Conservation (phyloP, 2,797 vertebrate genomes). For the Bradypus variegatus region DNA sequence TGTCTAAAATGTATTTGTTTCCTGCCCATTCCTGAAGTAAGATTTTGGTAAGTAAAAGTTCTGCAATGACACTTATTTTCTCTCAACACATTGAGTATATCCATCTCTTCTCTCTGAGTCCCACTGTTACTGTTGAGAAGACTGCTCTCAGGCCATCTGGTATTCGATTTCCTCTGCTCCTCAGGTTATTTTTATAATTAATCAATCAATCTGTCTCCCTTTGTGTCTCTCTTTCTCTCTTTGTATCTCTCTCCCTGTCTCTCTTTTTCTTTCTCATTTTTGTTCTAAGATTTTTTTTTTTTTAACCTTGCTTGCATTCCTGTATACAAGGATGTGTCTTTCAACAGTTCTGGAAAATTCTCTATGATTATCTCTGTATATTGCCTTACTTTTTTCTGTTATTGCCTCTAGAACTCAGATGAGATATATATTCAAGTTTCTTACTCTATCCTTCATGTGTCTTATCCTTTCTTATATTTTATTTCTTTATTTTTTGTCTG, state of each 20-base stretch:
- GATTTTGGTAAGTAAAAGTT: neutral
- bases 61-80: neutral
- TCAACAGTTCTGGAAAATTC: neutral
- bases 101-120: neutral
- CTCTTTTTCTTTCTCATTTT: neutral
- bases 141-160: neutral
- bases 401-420: neutral
- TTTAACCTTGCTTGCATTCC: neutral
- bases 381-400: neutral
- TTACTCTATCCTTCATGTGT: neutral
- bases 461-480: neutral
- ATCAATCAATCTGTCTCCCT: neutral
- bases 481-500: neutral
- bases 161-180: neutral
- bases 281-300: neutral
- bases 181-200: neutral
- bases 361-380: neutral
- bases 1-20: neutral
- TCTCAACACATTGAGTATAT: neutral
- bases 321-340: neutral
- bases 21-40: neutral
- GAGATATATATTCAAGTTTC: neutral
- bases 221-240: too few species aligned
- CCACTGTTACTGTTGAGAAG: neutral
- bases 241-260: neutral